phyloP scores from a whole-genome alignment of 2,888 invertebrate species.

The Cloeon dipterum region DNA sequence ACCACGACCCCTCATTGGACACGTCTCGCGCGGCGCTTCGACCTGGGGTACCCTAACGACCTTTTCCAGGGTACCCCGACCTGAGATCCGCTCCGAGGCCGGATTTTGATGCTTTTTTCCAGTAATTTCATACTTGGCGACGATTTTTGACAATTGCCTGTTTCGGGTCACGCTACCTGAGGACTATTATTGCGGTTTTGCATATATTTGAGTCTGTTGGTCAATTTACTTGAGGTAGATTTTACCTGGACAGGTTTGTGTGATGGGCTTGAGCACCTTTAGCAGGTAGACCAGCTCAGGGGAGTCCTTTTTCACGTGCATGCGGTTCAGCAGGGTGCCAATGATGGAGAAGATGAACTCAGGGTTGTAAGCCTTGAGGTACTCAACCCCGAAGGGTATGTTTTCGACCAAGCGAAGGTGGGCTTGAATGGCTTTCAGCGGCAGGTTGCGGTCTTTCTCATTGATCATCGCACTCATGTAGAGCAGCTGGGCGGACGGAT shows the following conservation, averaged over 20 bases:
- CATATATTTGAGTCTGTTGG: too few species aligned
- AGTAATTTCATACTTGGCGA: too few species aligned
- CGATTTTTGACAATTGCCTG: too few species aligned
- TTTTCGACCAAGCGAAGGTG: slow-evolving; percentile 24
- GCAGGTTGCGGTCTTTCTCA: slow-evolving; percentile 9
- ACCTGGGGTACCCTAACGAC: too few species aligned
- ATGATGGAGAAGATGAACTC: slow-evolving; percentile 63
- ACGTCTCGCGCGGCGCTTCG: too few species aligned
- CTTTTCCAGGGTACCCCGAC: too few species aligned
- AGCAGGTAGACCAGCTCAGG: slow-evolving; percentile 29
- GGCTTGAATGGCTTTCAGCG: slow-evolving; percentile 31
- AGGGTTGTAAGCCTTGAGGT: slow-evolving; percentile 56
- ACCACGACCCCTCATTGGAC: too few species aligned
- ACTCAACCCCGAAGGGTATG: slow-evolving; percentile 46
- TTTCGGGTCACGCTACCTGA: too few species aligned
- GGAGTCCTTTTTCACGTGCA: neutral
- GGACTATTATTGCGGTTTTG: too few species aligned
- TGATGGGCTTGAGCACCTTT: slow-evolving; percentile 43
- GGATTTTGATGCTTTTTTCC: too few species aligned
- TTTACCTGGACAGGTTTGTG: slow-evolving; percentile 35
- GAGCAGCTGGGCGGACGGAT: slow-evolving; percentile 39
- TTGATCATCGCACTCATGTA: slow-evolving; percentile 42
- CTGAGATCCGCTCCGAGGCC: too few species aligned
- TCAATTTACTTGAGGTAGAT: too few species aligned
- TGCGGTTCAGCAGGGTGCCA: slow-evolving; percentile 19